Evolutionary conservation across 1,140 invertebrate species (phyloP).

Genomic region (Gonioctena quinquepunctata): DNA sequence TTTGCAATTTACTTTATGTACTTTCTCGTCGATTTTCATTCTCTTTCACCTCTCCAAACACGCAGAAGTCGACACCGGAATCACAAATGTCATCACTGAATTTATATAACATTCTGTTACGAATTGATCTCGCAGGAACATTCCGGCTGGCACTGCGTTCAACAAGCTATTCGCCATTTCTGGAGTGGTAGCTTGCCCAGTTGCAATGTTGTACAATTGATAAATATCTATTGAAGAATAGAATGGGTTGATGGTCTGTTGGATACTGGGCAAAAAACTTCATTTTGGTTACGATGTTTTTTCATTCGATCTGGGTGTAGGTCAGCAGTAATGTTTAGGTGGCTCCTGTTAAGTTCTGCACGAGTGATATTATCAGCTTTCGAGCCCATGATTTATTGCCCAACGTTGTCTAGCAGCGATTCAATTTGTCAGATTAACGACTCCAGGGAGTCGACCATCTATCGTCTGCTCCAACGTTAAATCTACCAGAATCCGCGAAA

Average conservation of each 20-base stretch:
- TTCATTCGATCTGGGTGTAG: slow-evolving; percentile 17
- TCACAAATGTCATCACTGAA: neutral
- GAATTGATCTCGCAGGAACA: neutral
- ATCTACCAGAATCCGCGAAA: slow-evolving; percentile 41
- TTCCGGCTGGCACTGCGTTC: neutral
- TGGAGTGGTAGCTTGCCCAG: slow-evolving; percentile 17
- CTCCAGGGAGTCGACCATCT: slow-evolving; percentile 42
- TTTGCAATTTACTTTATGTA: slow-evolving; percentile 38
- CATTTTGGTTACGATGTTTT: slow-evolving; percentile 6
- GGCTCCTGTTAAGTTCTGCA: slow-evolving; percentile 14
- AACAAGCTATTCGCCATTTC: neutral
- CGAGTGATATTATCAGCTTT: slow-evolving; percentile 30
- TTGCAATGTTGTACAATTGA: slow-evolving; percentile 35
- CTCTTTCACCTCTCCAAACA: slow-evolving; percentile 22
- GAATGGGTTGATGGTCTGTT: slow-evolving; percentile 37
- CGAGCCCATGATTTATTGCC: slow-evolving; percentile 27
- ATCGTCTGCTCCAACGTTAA: slow-evolving; percentile 45
- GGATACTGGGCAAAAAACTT: slow-evolving; percentile 23
- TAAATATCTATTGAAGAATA: slow-evolving; percentile 19
- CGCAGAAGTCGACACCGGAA: neutral
- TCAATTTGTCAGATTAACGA: slow-evolving; percentile 34
- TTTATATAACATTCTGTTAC: neutral
- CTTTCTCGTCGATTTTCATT: slow-evolving; percentile 31
- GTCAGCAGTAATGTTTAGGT: slow-evolving; percentile 18
- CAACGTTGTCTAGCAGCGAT: slow-evolving; percentile 29